Evolutionary conservation across 92 coral and sea anemone genomes (phyloP).

Genomic region (Porites lobata): DNA sequence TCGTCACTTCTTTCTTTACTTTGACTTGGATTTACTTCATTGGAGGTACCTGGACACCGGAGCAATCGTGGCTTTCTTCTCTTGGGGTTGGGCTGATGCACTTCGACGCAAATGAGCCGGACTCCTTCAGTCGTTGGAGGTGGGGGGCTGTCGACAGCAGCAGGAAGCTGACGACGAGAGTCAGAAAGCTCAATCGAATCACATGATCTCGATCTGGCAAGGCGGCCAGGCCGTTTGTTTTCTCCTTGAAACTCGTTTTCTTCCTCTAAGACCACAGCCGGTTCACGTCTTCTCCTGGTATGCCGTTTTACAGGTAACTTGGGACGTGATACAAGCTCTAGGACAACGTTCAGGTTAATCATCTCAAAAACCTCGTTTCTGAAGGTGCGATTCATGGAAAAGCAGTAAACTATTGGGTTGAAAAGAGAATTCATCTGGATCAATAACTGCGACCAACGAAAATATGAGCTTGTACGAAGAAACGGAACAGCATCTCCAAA

Average conservation of each 20-base stretch:
- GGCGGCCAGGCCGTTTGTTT: background rate
- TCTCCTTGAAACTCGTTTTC: background rate
- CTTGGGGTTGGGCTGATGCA: background rate
- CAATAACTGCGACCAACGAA: constrained; percentile 30
- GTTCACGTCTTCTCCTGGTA: background rate
- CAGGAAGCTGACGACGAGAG: background rate
- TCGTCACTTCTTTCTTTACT: too few relatives aligned
- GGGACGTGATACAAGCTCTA: background rate
- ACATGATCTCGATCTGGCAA: background rate
- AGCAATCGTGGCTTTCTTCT: too few relatives aligned
- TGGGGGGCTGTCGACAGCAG: background rate
- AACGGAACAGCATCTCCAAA: background rate
- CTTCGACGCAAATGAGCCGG: background rate
- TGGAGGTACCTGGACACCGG: too few relatives aligned
- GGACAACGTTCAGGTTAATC: background rate
- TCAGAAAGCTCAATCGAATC: background rate
- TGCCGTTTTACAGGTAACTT: background rate
- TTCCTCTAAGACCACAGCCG: background rate
- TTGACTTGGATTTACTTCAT: too few relatives aligned
- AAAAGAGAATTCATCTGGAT: constrained; percentile 34
- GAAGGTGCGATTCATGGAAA: constrained; percentile 12
- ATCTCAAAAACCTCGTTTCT: constrained; percentile 23
- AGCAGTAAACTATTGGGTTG: constrained; percentile 28
- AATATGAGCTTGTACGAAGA: constrained; percentile 32
- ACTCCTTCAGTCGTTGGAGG: background rate